phyloP scores from a whole-genome alignment of 2,888 invertebrate species.

The Xanthostigma xanthostigma region DNA sequence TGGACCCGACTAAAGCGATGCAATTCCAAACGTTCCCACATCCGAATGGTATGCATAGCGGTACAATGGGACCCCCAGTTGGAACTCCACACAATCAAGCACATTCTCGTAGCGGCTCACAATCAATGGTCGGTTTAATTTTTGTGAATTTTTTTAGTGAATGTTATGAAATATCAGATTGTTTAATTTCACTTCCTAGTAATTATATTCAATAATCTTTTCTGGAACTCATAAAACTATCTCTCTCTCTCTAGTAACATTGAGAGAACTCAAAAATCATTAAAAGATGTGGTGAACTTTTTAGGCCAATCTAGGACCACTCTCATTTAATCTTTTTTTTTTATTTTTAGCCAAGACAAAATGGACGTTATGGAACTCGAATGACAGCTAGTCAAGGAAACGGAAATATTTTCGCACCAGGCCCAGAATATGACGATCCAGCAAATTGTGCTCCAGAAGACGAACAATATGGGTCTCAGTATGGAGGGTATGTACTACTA shows the following conservation, averaged over 20 bases:
- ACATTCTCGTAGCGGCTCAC: conserved; percentile 74
- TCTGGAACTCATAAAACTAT: too few relatives aligned
- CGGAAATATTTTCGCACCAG: conserved; percentile 67
- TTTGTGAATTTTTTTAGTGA: not conserved
- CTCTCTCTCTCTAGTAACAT: not conserved
- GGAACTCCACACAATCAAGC: conserved; percentile 60
- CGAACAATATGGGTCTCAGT: conserved; percentile 82
- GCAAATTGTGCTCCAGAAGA: conserved; percentile 85
- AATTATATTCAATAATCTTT: too few relatives aligned
- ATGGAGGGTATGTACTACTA: conserved; percentile 29
- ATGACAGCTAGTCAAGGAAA: conserved; percentile 45
- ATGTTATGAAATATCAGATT: not conserved
- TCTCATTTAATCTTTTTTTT: conserved; percentile 1
- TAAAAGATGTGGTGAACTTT: not conserved
- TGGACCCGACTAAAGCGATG: conserved; percentile 84
- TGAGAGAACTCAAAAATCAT: conserved; percentile 1
- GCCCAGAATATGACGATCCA: conserved; percentile 86
- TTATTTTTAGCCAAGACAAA: conserved; percentile 40
- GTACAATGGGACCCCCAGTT: conserved; percentile 69
- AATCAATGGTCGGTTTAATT: conserved; percentile 57
- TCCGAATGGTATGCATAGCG: conserved; percentile 52
- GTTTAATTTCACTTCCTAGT: not conserved
- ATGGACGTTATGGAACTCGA: conserved; percentile 46
- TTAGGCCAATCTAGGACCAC: too few relatives aligned
- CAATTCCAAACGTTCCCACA: conserved; percentile 81